These are phyloP conservation scores for Callocephalon fimbriatum DNA, from an alignment of 2,113 vertebrate species.

Conservation along the genomic window DNA sequence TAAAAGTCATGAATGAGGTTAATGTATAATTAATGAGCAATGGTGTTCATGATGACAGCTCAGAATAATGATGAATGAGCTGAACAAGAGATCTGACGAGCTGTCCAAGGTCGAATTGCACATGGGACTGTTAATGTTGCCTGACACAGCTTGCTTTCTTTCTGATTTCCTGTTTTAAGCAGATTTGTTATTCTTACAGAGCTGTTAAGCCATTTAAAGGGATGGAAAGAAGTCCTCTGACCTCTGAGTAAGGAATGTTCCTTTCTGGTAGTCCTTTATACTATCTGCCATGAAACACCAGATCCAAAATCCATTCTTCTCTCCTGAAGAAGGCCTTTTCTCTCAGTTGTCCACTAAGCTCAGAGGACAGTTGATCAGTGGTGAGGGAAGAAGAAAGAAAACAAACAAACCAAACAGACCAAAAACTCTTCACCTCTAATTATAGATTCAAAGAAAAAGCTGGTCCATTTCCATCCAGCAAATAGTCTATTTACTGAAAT, in stretches of 20 bases:
- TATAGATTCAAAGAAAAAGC: not conserved
- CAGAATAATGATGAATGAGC: constrained; percentile 71
- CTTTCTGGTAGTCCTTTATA: not conserved
- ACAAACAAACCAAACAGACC: not conserved
- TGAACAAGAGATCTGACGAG: constrained; percentile 16
- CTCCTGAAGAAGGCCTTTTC: not conserved
- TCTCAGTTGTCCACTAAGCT: not conserved
- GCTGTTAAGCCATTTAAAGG: not conserved
- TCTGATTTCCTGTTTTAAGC: constrained; percentile 38
- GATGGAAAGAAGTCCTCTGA: not conserved
- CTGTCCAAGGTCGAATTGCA: constrained; percentile 54
- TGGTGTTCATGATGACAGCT: constrained; percentile 14
- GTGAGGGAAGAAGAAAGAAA: not conserved
- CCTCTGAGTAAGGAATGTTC: not conserved
- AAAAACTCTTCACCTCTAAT: not conserved
- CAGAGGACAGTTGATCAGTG: not conserved
- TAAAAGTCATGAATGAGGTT: constrained; percentile 63
- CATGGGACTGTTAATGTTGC: constrained; percentile 5
- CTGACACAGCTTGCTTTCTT: constrained; percentile 42
- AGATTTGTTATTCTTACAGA: constrained; percentile 26
- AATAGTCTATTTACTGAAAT: not conserved
- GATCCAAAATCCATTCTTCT: not conserved
- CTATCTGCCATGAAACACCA: not conserved
- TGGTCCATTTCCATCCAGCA: not conserved
- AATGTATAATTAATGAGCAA: constrained; percentile 71